Base-by-base conservation (phyloP, 2,797 vertebrate species). In the Podargus strigoides region DNA sequence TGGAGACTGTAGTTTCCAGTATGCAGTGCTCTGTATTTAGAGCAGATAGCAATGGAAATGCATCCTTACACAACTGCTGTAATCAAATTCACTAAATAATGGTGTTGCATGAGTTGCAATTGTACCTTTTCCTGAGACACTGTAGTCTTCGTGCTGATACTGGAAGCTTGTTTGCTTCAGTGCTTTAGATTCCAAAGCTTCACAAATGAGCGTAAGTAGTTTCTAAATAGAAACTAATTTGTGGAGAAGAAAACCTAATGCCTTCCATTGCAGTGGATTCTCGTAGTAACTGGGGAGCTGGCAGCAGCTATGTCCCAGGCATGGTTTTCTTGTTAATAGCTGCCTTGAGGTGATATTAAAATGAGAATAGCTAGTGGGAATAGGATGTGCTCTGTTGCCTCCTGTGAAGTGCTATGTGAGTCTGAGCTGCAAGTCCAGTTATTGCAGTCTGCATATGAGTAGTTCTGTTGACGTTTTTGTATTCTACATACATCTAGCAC, bases 291-390 rank as follows among this genome's bases (percentile, higher is more conserved):
- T 36, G 41, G 47, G 58, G 78, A 89, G n/a, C 64, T 79, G 69
- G 72, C 64, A 90, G 42, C 68, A 85, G 62, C 75, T 42, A 42
- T 1, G 22, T 94, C 89, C 68, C 85, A 84, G 82, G 69, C 69
- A 81, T 75, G 72, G 77, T 96, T 95, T 95, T 75, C 81, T 89
- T 92, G 36, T 83, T 94, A 94, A 91, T 91, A 92, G 59, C 73
- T 94, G 69, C 44, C 62, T 87, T 59, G 91, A 91, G 82, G 62
- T 85, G 81, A 67, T 93, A 74, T 42, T 92, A 76, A 87, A 92
- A 81, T 91, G 55, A 77, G n/a, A 62, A 68, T 70, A 92, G 30
- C 88, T 88, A 8, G 58, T 75, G 91, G 80, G 85, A 94, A 67
- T 91, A 86, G 42, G 66, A 84, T 75, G 66, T 94, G 62, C 82